phyloP scores from a whole-genome alignment of 2,113 vertebrate species.

The Mustela lutreola region DNA sequence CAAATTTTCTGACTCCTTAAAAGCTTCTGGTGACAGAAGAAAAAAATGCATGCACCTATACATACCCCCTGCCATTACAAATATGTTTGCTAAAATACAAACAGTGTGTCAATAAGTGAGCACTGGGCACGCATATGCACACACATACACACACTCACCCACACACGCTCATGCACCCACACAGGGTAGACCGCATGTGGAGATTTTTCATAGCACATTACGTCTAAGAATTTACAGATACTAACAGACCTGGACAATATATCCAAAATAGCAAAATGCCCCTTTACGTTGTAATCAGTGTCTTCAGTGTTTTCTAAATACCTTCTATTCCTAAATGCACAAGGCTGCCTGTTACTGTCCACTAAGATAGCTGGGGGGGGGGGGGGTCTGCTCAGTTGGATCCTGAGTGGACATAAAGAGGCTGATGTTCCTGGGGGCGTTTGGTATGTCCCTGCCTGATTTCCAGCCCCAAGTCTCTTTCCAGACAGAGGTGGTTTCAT shows the following conservation, averaged over 20 bases:
- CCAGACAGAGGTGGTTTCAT: neutral
- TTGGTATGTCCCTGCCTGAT: neutral
- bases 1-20: slow-evolving; percentile 77
- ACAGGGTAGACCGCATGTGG: neutral
- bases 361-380: neutral
- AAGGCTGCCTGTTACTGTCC: neutral
- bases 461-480: neutral
- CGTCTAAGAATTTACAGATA: slow-evolving; percentile 38
- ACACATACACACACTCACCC: too few relatives aligned
- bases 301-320: neutral
- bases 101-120: neutral
- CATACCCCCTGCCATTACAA: slow-evolving; percentile 15
- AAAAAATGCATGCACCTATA: slow-evolving; percentile 49
- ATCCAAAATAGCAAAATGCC: neutral
- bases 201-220: neutral
- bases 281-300: neutral
- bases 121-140: neutral
- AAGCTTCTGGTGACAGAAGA: slow-evolving; percentile 66
- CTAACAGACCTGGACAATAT: slow-evolving; percentile 16
- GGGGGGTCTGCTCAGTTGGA: neutral
- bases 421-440: neutral
- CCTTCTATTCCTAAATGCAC: neutral
- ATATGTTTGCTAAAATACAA: slow-evolving; percentile 63
- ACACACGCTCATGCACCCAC: too few relatives aligned
- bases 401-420: neutral